A percentile compares a stretch with the other conserved stretches of the same genome.
phyloP scores from a whole-genome alignment of 2,113 vertebrate genomes.

The Hippopotamus amphibius region DNA sequence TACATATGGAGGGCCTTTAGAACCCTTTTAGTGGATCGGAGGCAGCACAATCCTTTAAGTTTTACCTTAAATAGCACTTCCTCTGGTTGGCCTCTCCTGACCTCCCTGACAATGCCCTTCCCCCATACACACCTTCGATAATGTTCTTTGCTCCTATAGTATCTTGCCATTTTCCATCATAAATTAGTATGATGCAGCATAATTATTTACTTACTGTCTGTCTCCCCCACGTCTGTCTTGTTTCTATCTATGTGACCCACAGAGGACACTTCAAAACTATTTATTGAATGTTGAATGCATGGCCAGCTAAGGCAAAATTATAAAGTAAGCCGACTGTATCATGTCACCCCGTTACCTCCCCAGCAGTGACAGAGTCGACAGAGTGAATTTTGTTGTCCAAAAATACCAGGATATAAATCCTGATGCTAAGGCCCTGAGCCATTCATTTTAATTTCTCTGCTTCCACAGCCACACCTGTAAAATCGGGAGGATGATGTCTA shows the following conservation, averaged over 20 bases:
- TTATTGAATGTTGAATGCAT: no score
- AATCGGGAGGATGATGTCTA: neutral
- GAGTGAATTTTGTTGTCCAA: neutral
- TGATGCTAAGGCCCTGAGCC: neutral
- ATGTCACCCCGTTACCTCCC: neutral
- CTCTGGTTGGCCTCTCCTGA: neutral
- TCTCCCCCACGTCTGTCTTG: neutral
- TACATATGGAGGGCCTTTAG: neutral
- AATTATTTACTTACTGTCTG: neutral
- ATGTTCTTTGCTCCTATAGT: rapidly evolving
- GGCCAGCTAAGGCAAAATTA: neutral
- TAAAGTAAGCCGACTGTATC: neutral
- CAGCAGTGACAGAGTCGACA: neutral
- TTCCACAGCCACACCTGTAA: neutral
- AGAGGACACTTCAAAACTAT: neutral
- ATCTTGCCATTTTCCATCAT: neutral
- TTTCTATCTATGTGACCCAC: rapidly evolving
- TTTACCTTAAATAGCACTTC: neutral
- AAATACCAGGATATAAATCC: neutral
- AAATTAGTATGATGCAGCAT: rapidly evolving
- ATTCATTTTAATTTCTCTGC: neutral
- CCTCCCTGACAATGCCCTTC: neutral
- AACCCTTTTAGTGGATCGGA: neutral
- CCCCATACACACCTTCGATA: rapidly evolving
- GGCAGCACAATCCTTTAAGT: neutral